A percentile compares a stretch with the other conserved stretches of the same genome.
phyloP scores from a whole-genome alignment of 37 sponge, comb jelly and placozoan species.

The Hormiphora californensis region DNA sequence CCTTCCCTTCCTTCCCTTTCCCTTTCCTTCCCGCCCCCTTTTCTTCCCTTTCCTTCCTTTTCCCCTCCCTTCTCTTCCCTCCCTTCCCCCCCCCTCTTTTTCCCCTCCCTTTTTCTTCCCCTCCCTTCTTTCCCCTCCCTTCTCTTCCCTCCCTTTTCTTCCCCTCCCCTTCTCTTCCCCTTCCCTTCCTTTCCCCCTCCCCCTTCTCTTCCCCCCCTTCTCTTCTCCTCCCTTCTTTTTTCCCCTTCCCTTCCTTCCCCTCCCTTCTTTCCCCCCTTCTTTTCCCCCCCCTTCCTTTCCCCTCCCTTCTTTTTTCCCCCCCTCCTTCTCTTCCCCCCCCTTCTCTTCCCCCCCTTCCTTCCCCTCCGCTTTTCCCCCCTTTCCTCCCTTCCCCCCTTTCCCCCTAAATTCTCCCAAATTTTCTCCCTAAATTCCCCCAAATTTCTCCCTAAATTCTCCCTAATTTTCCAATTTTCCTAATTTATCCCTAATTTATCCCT shows the following conservation, averaged over 20 bases:
- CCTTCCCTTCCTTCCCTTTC: neutral
- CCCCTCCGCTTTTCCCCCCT: no score
- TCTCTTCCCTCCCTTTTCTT: neutral
- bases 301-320: neutral
- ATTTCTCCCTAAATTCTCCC: no score
- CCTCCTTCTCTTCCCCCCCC: neutral
- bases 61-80: neutral
- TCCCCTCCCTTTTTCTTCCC: neutral
- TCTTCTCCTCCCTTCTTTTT: neutral
- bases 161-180: neutral
- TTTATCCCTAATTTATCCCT: no score
- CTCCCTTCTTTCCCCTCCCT: neutral
- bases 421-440: no score
- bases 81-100: neutral
- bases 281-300: neutral
- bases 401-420: no score
- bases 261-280: neutral
- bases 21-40: neutral
- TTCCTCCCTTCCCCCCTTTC: neutral
- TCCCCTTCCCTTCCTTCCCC: neutral
- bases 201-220: neutral
- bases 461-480: no score
- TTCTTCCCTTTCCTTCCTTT: neutral
- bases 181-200: slow-evolving; percentile 55
- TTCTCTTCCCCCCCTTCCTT: neutral